Conservation (phyloP, 1,140 invertebrate species). For the Pachypeltis micranthus region DNA sequence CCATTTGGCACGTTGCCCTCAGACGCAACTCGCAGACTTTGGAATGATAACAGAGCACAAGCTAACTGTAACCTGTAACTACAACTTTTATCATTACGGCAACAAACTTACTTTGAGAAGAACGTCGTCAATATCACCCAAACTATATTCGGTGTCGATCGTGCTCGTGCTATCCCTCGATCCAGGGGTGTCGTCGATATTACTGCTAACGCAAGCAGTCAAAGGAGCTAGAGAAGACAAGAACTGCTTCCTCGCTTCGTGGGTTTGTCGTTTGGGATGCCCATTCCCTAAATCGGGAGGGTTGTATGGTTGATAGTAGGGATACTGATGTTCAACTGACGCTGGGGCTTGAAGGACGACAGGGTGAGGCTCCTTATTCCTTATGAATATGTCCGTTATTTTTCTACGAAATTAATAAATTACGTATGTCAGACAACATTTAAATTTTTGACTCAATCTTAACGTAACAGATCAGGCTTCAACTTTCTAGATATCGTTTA, state of each 20-base stretch:
- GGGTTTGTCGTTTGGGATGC: slow-evolving; percentile 26
- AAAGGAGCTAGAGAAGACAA: slow-evolving; percentile 59
- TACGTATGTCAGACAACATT: no score
- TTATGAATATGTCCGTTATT: slow-evolving; percentile 16
- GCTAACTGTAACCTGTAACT: no score
- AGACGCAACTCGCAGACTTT: no score
- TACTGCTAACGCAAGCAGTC: slow-evolving; percentile 49
- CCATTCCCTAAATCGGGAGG: slow-evolving; percentile 47
- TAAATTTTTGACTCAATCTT: no score
- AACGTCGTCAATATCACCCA: slow-evolving; percentile 52
- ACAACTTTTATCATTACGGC: no score
- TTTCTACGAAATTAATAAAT: no score
- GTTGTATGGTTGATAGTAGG: slow-evolving; percentile 28
- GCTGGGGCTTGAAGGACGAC: slow-evolving; percentile 19
- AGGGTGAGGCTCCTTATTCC: slow-evolving; percentile 14
- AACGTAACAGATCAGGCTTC: no score
- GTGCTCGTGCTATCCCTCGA: slow-evolving; percentile 37
- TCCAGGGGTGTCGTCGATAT: slow-evolving; percentile 28
- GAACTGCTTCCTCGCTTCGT: slow-evolving; percentile 54
- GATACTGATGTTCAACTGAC: slow-evolving; percentile 25
- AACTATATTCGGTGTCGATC: slow-evolving; percentile 43
- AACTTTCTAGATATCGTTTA: no score
- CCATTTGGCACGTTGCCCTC: no score
- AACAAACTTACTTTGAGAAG: slow-evolving; percentile 37
- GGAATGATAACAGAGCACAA: no score